A percentile compares a stretch with the other conserved stretches of the same genome.
Conservation (phyloP, 1,140 invertebrate species). For the Kradibia gibbosae region DNA sequence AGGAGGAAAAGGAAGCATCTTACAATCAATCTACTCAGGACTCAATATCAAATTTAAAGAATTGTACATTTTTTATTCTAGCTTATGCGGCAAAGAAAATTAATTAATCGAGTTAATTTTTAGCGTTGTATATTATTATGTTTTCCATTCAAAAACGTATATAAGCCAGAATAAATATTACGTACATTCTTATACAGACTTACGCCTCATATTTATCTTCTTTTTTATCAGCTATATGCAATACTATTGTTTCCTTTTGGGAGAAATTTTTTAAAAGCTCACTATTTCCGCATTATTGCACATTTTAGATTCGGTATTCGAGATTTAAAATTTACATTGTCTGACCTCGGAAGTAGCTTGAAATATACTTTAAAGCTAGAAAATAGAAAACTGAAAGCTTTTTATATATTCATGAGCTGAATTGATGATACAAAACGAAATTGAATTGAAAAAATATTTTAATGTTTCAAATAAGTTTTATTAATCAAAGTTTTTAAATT, state of each 20-base stretch:
- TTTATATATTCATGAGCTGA: slow-evolving; percentile 11
- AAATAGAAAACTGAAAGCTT: not conserved
- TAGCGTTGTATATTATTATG: not conserved
- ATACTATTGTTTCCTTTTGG: not conserved
- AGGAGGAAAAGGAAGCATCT: not conserved
- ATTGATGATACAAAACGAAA: not conserved
- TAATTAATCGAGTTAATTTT: not conserved
- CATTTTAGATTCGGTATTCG: not conserved
- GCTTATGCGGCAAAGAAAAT: not conserved
- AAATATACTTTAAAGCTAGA: not conserved
- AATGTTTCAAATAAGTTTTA: not conserved
- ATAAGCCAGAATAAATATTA: not conserved
- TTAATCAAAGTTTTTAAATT: not conserved
- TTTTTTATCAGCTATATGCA: not conserved
- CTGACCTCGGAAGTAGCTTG: slow-evolving; percentile 2
- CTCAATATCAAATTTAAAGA: not conserved
- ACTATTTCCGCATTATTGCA: not conserved
- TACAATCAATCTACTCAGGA: not conserved
- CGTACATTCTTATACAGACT: not conserved
- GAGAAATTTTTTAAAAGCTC: not conserved
- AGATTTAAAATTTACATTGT: slow-evolving; percentile 5
- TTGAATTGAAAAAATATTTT: not conserved
- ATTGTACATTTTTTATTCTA: not conserved
- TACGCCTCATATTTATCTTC: not conserved
- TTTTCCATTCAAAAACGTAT: not conserved